Evolutionary conservation across 2,888 invertebrate species (phyloP).

Genomic region (Oscheius sp.): DNA sequence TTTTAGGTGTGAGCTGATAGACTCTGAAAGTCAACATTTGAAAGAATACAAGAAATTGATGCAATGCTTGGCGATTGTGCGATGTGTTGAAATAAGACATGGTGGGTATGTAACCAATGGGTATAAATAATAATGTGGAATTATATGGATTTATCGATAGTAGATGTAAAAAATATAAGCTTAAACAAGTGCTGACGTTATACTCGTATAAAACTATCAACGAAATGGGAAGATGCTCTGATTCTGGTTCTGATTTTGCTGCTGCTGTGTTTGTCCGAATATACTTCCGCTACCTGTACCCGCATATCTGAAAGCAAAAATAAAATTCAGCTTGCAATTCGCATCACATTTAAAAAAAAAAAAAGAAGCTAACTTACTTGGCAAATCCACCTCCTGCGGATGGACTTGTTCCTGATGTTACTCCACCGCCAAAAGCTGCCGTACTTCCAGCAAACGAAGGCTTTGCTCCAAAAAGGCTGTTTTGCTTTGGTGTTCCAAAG

Average conservation of each 20-base stretch:
- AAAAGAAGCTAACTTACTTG: neutral
- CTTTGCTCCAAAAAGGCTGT: slow-evolving; percentile 12
- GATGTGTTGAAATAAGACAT: too few relatives aligned
- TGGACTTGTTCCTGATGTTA: neutral
- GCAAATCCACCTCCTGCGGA: slow-evolving; percentile 16
- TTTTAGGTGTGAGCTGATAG: neutral
- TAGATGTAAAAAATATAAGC: neutral
- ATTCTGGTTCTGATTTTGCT: neutral
- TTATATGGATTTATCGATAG: neutral
- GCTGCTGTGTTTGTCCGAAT: neutral
- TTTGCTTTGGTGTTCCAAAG: neutral
- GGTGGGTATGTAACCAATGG: neutral
- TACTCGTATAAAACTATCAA: neutral
- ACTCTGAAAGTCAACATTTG: neutral
- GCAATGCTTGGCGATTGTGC: neutral
- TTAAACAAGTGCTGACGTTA: neutral
- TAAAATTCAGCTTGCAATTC: neutral
- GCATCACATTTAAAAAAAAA: neutral
- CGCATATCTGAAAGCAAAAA: neutral
- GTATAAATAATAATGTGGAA: neutral
- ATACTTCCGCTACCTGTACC: neutral
- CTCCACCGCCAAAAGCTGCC: too few relatives aligned
- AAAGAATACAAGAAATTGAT: neutral
- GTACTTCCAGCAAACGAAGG: slow-evolving; percentile 9
- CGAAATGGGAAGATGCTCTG: neutral